Base-by-base conservation (phyloP, 2,113 vertebrate genomes). In the Odontesthes bonariensis region DNA sequence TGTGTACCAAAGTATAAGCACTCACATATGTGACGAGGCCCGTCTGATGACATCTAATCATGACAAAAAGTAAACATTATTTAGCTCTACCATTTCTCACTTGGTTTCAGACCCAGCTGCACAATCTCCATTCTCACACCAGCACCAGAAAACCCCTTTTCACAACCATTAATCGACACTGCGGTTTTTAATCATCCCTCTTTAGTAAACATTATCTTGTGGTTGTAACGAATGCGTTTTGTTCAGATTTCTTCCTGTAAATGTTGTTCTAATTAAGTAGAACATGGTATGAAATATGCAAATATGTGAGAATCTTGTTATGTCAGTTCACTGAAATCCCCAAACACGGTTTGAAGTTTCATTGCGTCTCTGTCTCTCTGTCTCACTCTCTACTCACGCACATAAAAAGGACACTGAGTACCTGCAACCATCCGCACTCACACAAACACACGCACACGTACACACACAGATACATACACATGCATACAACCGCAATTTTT, bases 261-360 rank as follows among this genome's bases (percentile, higher is more conserved):
- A 78, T 0, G 4, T 59, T 75, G 46, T 66, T 59, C 5, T 64
- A 60, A 82, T 84, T 85, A 55, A 49, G 58, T 78, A 73, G 81
- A 74, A 82, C 73, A 73, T 67, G 63, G 58, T 73, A 74, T 57
- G 58, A 86, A 79, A 75, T 69, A 76, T 82, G 72, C 49, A 51
- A 38, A 57, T 78, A 67, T 32, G 71, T 74, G 57, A 79, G 40
- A 73, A 49, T 14, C 33, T 16, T 58, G 38, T 73, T 82, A n/a
- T 69, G 49, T 66, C 62, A 60, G 52, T 42, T 77, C 16, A 76
- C 2, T 58, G 16, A 56, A 69, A 82, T 64, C 14, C 57, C 42
- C 67, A 38, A 62, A 64, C 9, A 51, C 8, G 17, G 62, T 64
- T 54, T 49, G 32, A 69, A 77, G 55, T 77, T 78, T 69, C 40